Conservation (phyloP, 30 jellyfish, hydroid and myxozoan species). For the Turritopsis rubra region DNA sequence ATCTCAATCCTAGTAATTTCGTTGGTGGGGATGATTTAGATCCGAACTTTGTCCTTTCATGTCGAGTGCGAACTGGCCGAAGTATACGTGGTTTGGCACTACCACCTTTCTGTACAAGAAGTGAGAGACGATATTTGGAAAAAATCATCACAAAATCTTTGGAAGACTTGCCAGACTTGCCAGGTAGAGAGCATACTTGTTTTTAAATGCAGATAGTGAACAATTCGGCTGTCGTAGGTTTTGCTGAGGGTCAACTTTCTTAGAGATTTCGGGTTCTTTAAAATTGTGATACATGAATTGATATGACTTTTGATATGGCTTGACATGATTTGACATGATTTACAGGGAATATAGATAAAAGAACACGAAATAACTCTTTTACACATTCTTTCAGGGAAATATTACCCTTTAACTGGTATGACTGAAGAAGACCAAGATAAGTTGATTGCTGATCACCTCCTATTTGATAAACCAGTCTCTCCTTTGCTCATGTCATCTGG, state of each 20-base stretch:
- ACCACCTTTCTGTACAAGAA: conserved; percentile 79
- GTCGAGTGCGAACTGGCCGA: conserved; percentile 77
- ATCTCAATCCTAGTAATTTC: conserved; percentile 42
- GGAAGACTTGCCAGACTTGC: conserved; percentile 32
- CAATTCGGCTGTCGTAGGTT: no score
- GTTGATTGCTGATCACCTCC: conserved; percentile 60
- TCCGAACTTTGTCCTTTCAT: conserved; percentile 56
- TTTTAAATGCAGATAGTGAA: no score
- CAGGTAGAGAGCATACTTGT: conserved; percentile 29
- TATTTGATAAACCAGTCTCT: conserved; percentile 84
- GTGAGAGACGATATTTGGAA: conserved; percentile 71
- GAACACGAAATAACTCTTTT: no score
- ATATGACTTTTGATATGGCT: neutral
- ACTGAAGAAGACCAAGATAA: conserved; percentile 61
- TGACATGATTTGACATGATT: neutral
- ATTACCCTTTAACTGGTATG: conserved; percentile 53
- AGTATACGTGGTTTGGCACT: conserved; percentile 55
- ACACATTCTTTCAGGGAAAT: conserved; percentile 33
- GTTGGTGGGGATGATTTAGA: conserved; percentile 62
- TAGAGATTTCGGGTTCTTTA: neutral
- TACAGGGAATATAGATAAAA: no score
- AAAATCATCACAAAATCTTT: conserved; percentile 36
- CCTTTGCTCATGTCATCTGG: conserved; percentile 69
- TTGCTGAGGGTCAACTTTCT: no score
- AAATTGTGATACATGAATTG: neutral